These are phyloP conservation scores for Thalassarche chlororhynchos DNA, from an alignment of 2,113 vertebrate species.

Conservation along the genomic window DNA sequence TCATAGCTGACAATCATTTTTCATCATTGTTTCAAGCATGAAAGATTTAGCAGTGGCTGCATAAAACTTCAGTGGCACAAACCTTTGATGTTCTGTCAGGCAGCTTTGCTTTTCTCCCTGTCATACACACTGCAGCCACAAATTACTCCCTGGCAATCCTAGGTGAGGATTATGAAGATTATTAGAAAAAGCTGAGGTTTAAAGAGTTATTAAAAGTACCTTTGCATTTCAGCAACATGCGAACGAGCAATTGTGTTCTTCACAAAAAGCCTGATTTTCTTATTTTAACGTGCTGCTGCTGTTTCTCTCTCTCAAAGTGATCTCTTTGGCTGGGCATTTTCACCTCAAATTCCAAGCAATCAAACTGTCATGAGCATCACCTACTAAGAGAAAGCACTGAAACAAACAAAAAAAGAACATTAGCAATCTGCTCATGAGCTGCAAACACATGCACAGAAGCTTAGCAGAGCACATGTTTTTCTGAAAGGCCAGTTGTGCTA, in stretches of 20 bases:
- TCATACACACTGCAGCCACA: not conserved
- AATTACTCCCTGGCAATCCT: constrained; percentile 1
- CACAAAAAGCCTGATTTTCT: not conserved
- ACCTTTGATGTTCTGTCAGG: constrained; percentile 22
- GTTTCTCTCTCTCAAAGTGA: not conserved
- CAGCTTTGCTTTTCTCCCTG: not conserved
- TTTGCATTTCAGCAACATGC: not conserved
- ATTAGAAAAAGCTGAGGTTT: constrained; percentile 9
- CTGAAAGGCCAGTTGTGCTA: not conserved
- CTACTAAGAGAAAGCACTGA: not conserved
- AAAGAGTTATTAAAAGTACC: constrained; percentile 7
- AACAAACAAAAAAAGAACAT: not conserved
- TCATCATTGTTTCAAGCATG: constrained; percentile 44
- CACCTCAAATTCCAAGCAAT: not conserved
- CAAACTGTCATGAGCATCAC: not conserved
- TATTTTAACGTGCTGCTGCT: not conserved
- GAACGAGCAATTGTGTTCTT: not conserved
- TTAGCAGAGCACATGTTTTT: not conserved
- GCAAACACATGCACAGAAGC: not conserved
- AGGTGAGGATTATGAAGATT: constrained; percentile 12
- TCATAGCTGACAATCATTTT: constrained; percentile 38
- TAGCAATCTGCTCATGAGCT: not conserved
- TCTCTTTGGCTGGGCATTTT: not conserved
- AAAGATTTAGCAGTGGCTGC: not conserved
- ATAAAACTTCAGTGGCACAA: constrained; percentile 28